phyloP scores from a whole-genome alignment of 2,888 invertebrate species.

The Agonopterix heracliana region DNA sequence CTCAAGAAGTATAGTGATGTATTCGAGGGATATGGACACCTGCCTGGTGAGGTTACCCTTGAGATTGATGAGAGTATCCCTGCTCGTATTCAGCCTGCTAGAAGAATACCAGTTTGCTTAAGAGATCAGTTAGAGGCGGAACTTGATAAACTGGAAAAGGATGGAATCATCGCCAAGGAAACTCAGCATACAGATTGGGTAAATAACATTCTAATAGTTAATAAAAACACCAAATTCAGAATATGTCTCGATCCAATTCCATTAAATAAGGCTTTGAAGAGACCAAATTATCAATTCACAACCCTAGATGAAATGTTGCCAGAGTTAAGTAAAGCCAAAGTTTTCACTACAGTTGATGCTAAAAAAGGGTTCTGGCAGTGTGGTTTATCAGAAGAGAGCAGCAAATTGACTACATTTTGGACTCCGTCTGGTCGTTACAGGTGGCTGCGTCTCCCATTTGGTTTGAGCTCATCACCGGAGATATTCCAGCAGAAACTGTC shows the following conservation, averaged over 20 bases:
- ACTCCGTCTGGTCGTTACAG: constrained; percentile 8
- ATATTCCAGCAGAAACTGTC: constrained; percentile 12
- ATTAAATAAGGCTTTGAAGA: constrained; percentile 11
- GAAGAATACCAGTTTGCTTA: constrained; percentile 8
- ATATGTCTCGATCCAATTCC: constrained; percentile 15
- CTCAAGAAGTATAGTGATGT: constrained; percentile 8
- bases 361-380: constrained; percentile 10
- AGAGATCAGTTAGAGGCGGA: constrained; percentile 7
- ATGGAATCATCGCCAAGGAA: constrained; percentile 10
- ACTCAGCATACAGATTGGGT: constrained; percentile 9
- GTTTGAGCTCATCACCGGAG: neutral
- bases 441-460: constrained; percentile 6
- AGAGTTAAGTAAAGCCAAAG: constrained; percentile 9
- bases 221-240: constrained; percentile 6
- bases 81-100: constrained; percentile 6
- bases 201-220: constrained; percentile 7
- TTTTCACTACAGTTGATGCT: constrained; percentile 9
- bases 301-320: constrained; percentile 11
- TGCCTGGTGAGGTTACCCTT: constrained; percentile 6
- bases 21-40: constrained; percentile 7
- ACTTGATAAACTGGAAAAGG: constrained; percentile 7
- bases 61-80: constrained; percentile 5
- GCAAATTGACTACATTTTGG: constrained; percentile 10
- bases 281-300: constrained; percentile 12
- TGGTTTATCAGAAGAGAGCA: constrained; percentile 5